These are phyloP conservation scores for Macroteleia sp. DNA, from an alignment of 2,888 invertebrate species.

Conservation along the genomic window DNA sequence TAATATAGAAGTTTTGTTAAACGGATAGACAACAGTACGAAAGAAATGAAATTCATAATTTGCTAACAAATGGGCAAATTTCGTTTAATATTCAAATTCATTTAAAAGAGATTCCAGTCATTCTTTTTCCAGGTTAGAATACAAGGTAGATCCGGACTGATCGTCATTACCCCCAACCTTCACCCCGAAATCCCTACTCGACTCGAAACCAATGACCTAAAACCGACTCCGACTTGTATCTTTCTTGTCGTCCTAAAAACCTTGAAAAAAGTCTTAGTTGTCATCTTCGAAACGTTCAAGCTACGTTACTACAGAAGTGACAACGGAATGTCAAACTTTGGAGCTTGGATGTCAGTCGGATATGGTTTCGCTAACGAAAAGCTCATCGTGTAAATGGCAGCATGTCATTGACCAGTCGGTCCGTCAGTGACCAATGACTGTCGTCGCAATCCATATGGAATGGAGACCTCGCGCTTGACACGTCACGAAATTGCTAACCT, in stretches of 20 bases:
- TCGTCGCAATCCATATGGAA: slow-evolving; percentile 79
- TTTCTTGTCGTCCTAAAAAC: neutral
- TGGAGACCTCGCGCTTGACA: slow-evolving; percentile 81
- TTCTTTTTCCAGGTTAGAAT: slow-evolving; percentile 6
- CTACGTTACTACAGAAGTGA: too few species aligned
- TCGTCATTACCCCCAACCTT: too few species aligned
- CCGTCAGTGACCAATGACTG: slow-evolving; percentile 74
- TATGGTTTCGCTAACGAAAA: slow-evolving; percentile 7
- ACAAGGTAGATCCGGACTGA: too few species aligned
- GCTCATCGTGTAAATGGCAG: slow-evolving; percentile 67
- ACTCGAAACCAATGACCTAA: slow-evolving; percentile 11
- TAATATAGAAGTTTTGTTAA: too few species aligned
- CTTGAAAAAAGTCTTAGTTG: too few species aligned
- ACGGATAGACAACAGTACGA: too few species aligned
- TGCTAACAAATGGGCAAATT: too few species aligned
- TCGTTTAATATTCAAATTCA: too few species aligned
- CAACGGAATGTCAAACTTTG: slow-evolving; percentile 37
- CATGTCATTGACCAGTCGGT: slow-evolving; percentile 81
- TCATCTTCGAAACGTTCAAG: too few species aligned
- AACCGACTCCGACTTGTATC: slow-evolving; percentile 6
- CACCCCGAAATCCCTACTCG: too few species aligned
- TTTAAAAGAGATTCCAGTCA: neutral
- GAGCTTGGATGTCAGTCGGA: slow-evolving; percentile 16
- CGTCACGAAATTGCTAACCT: slow-evolving; percentile 83
- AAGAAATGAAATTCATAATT: too few species aligned